Base-by-base conservation (phyloP, 2,888 invertebrate genomes). In the Zaprionus bogoriensis region DNA sequence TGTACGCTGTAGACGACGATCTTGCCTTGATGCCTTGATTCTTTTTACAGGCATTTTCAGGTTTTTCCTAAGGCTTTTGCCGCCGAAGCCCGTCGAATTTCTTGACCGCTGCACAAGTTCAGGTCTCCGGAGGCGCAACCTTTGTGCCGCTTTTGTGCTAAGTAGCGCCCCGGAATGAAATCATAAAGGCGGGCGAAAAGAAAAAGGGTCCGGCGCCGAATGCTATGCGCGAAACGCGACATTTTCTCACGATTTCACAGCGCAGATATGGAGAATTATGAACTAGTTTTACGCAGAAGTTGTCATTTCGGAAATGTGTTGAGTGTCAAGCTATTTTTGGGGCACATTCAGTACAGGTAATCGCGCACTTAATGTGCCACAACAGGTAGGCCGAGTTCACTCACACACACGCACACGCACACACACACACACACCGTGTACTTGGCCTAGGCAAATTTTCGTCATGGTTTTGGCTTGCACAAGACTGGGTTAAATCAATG, bases 241-340 rank as follows among this genome's bases (percentile, higher is more conserved):
- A 87, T 74, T 77, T 86, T 86, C 85, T 82, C 85, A 86, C 85
- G 86, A 87, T 86, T 87, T 87, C 74, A 77, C 63, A 69, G 55
- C 60, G 38, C 42, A 57, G 85, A 82, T 86, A 67, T 57, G 14
- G 32, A 53, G 6, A 4, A 5, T 67, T 61, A 27, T 61, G 70
- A 74, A 83, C 85, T 71, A 73, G 85, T 85, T 87, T 79, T 80
- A 73, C 66, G 60, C 66, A 75, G 86, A 85, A 87, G 59, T 85
- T 71, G 38, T 20, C 38, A 9, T 41, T 41, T 41, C 20, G 63
- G 60, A 57, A 83, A 84, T 28, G 52, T 23, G 17, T 64, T 6
- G 27, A 27, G 74, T 87, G 83, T 70, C 74, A 84, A 83, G 81
- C 84, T 86, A 69, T 77, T 80, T 75, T 67, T 42, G 17, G 12